phyloP scores from a whole-genome alignment of 2,113 vertebrate genomes.

The Micronycteris hirsuta region DNA sequence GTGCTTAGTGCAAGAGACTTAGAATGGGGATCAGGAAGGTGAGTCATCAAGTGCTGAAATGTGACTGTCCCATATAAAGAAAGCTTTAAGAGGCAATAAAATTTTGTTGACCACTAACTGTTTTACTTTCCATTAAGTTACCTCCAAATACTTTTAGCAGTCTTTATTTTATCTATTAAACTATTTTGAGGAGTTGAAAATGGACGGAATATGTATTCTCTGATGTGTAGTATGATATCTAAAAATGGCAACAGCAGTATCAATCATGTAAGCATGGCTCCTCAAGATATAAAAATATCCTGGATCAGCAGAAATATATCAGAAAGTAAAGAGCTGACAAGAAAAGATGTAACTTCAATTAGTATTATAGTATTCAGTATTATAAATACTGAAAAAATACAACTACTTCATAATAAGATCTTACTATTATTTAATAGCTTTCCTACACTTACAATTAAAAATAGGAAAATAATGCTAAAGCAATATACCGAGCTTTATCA shows the following conservation, averaged over 20 bases:
- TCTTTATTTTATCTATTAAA: neutral
- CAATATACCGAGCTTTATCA: neutral
- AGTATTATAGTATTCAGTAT: too few species aligned
- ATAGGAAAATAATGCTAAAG: neutral
- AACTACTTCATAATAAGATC: neutral
- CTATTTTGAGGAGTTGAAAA: neutral
- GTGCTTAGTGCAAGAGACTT: neutral
- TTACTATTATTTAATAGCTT: neutral
- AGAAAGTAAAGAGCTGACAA: neutral
- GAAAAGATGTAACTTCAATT: neutral
- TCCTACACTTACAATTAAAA: neutral
- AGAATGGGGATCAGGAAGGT: neutral
- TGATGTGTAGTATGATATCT: neutral
- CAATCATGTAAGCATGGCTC: neutral
- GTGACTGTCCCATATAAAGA: neutral
- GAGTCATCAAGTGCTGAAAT: neutral
- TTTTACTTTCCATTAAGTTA: neutral
- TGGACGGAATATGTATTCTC: neutral
- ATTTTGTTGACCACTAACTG: neutral
- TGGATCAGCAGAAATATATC: neutral
- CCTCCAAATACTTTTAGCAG: neutral
- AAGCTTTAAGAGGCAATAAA: neutral
- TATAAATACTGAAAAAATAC: neutral
- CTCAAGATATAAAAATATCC: neutral
- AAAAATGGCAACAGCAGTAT: neutral